phyloP scores from a whole-genome alignment of 2,113 vertebrate species.

The Panurus biarmicus region DNA sequence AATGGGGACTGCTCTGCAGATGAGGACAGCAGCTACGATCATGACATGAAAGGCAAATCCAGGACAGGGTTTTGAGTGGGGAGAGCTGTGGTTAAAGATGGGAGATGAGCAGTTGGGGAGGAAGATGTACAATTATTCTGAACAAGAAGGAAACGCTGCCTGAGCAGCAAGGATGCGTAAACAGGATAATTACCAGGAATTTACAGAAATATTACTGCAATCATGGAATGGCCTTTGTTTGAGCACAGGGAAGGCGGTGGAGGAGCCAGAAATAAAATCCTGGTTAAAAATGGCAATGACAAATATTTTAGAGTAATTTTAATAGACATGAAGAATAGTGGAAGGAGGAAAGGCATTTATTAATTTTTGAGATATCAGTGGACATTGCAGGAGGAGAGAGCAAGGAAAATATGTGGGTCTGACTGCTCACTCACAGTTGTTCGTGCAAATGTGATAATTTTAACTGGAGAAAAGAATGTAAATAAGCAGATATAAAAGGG shows the following conservation, averaged over 20 bases:
- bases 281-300: not conserved
- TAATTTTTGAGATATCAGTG: not conserved
- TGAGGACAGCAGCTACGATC: not conserved
- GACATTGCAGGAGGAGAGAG: not conserved
- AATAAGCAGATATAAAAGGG: not conserved
- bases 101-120: not conserved
- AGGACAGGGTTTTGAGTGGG: not conserved
- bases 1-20: not conserved
- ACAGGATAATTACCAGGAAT: slow-evolving; percentile 35
- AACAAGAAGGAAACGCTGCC: not conserved
- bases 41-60: not conserved
- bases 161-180: slow-evolving; percentile 12
- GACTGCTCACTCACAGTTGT: not conserved
- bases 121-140: not conserved
- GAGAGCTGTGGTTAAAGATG: not conserved
- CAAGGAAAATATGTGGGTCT: not conserved
- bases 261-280: not conserved
- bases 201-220: not conserved
- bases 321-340: not conserved
- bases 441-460: not conserved
- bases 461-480: not conserved
- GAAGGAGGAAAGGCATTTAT: not conserved
- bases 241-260: not conserved
- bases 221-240: not conserved
- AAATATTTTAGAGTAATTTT: not conserved